Conservation (phyloP, 2,113 vertebrate species). For the Falcunculus frontatus region DNA sequence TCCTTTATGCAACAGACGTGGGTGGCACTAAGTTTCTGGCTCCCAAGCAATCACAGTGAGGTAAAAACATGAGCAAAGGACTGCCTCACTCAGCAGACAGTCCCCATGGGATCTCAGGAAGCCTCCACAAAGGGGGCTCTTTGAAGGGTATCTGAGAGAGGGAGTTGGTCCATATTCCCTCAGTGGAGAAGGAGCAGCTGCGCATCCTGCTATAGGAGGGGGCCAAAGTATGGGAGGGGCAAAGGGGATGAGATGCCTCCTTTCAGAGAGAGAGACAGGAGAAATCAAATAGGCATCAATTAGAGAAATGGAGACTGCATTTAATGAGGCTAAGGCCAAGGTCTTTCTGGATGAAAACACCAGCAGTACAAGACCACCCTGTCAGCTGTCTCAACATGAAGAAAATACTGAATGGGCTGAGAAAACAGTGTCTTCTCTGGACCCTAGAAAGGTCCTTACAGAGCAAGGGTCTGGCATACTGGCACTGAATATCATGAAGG, state of each 20-base stretch:
- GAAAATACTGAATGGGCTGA: neutral
- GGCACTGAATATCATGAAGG: neutral
- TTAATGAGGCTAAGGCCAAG: neutral
- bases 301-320: neutral
- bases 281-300: neutral
- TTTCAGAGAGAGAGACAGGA: neutral
- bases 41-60: neutral
- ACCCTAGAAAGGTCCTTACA: neutral
- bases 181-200: neutral
- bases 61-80: conserved; percentile 6
- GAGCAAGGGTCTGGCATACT: neutral
- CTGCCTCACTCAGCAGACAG: neutral
- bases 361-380: neutral
- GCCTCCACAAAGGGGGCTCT: neutral
- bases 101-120: neutral
- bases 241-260: neutral
- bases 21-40: conserved; percentile 4
- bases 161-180: neutral
- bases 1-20: neutral
- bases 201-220: neutral
- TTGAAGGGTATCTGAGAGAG: neutral
- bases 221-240: neutral
- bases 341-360: neutral
- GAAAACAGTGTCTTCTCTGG: neutral
- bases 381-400: neutral